These are phyloP conservation scores for Sternarchorhynchus goeldii DNA, from an alignment of 2,797 vertebrate genomes.

Conservation along the genomic window DNA sequence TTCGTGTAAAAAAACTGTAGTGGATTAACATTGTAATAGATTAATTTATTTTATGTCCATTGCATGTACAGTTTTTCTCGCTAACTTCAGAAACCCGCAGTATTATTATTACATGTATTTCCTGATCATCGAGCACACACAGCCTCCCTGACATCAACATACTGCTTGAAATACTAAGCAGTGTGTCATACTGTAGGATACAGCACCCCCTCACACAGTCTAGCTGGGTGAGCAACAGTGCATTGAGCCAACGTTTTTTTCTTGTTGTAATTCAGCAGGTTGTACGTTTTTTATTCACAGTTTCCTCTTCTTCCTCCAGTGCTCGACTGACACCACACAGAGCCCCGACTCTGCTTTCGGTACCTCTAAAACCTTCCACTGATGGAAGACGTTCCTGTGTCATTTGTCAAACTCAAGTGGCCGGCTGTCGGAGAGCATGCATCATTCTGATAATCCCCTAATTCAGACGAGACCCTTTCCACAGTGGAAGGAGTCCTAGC, in stretches of 20 bases:
- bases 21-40: too few species aligned
- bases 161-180: too few species aligned
- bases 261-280: not conserved
- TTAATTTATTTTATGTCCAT: too few species aligned
- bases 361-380: conserved; percentile 36
- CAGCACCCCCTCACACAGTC: not conserved
- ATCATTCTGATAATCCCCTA: conserved; percentile 57
- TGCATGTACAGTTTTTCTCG: too few species aligned
- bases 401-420: conserved; percentile 55
- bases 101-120: too few species aligned
- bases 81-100: too few species aligned
- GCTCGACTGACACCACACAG: conserved; percentile 2
- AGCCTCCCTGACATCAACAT: too few species aligned
- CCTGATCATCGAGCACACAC: too few species aligned
- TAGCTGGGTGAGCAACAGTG: not conserved
- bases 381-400: conserved; percentile 48
- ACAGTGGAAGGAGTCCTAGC: conserved; percentile 49
- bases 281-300: conserved; percentile 19
- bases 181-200: too few species aligned
- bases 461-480: conserved; percentile 55
- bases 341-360: conserved; percentile 25
- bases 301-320: conserved; percentile 19
- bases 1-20: too few species aligned
- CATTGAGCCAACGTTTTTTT: not conserved
- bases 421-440: conserved; percentile 55